These are phyloP conservation scores for Pseudomugil tenellus DNA, from an alignment of 2,797 vertebrate species.

Conservation along the genomic window DNA sequence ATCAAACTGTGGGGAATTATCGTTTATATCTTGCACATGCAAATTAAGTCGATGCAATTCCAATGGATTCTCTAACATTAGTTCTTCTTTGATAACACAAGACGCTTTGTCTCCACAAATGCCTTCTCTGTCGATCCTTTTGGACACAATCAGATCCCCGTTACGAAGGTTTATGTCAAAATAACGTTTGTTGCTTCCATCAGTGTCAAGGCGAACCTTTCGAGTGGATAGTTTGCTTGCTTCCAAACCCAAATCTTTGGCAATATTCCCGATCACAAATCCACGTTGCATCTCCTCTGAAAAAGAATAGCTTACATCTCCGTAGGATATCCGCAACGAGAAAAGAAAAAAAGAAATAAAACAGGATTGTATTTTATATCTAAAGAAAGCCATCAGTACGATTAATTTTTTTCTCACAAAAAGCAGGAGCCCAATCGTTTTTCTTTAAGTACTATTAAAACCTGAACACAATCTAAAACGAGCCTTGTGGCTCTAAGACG, in stretches of 20 bases:
- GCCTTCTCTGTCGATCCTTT: constrained; percentile 67
- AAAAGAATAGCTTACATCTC: constrained; percentile 56
- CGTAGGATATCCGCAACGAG: constrained; percentile 22
- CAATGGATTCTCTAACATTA: constrained; percentile 64
- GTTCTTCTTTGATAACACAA: constrained; percentile 59
- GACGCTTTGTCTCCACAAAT: constrained; percentile 71
- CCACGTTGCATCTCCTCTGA: constrained; percentile 64
- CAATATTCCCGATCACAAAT: constrained; percentile 65
- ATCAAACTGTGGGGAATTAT: constrained; percentile 59
- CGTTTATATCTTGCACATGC: constrained; percentile 82
- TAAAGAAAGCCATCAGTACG: not conserved
- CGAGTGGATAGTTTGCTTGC: constrained; percentile 27
- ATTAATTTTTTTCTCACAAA: not conserved
- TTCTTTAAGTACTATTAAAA: not conserved
- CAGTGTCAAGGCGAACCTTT: constrained; percentile 43
- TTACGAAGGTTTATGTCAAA: constrained; percentile 42
- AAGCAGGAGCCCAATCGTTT: no score
- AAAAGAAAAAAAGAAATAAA: not conserved
- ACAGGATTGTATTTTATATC: not conserved
- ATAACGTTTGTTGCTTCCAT: constrained; percentile 18
- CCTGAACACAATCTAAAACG: not conserved
- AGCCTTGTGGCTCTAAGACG: not conserved
- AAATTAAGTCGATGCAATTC: constrained; percentile 61
- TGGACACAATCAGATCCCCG: constrained; percentile 38
- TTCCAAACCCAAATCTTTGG: constrained; percentile 59